These are phyloP conservation scores for Regulus satrapa DNA, from an alignment of 2,113 vertebrate species.

Conservation along the genomic window DNA sequence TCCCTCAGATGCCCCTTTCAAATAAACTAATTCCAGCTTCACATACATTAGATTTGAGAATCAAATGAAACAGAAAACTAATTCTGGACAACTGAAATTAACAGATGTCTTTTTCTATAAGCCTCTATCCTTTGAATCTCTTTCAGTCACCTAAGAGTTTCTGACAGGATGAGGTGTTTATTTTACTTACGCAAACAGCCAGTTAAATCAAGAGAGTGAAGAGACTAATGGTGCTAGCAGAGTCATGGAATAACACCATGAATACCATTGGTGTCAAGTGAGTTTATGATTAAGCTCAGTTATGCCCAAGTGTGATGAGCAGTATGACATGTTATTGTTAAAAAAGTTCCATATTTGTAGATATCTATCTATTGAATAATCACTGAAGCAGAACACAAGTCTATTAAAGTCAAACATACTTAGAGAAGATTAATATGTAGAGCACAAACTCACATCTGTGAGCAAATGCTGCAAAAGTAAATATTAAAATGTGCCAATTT, in stretches of 20 bases:
- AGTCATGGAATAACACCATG: neutral
- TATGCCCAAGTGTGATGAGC: neutral
- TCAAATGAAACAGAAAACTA: neutral
- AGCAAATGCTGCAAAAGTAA: neutral
- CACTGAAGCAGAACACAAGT: neutral
- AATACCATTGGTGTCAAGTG: neutral
- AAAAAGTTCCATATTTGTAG: neutral
- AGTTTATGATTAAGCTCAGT: neutral
- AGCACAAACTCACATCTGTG: neutral
- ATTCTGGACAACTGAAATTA: neutral
- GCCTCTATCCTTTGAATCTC: neutral
- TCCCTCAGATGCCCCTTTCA: neutral
- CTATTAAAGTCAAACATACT: neutral
- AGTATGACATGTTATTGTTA: neutral
- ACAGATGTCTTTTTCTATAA: neutral
- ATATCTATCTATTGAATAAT: neutral
- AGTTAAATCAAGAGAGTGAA: neutral
- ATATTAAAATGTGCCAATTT: neutral
- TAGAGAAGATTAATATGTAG: neutral
- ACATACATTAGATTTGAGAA: neutral
- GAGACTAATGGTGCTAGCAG: neutral
- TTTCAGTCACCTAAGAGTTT: neutral
- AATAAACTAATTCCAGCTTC: neutral
- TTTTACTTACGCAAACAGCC: neutral
- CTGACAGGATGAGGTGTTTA: neutral